Base-by-base conservation (phyloP, 2,797 vertebrate genomes). In the Danio jaintianensis region DNA sequence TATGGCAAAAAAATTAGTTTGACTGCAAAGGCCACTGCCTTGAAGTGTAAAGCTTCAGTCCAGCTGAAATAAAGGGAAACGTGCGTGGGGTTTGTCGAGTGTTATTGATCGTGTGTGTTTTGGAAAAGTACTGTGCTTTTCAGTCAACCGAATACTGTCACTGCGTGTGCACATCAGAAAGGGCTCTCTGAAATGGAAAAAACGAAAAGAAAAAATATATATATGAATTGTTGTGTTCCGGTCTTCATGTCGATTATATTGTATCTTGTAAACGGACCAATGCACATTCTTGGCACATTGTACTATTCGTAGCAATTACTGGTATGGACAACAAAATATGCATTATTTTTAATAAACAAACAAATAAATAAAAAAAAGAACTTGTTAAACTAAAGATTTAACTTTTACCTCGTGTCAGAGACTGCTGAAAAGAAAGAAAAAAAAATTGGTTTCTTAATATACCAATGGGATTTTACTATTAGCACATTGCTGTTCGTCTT, bases 361-460 rank as follows among this genome's bases (percentile, higher is more conserved):
- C 16, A 62, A 72, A 93, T 92, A 83, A 89, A 88, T 91, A 70
- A 52, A 79, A 85, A 88, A 89, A 91, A 90, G 88, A 92, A 90
- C 87, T 90, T 90, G 61, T 93, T 90, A 86, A 91, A 91, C 91
- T 92, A 91, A 92, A 93, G 91, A 92, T 91, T 82, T 92, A 92
- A 91, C 93, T 94, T 94, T 95, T 95, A 95, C 94, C 93, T 95
- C 94, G 94, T 88, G 91, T 93, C 93, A 94, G 93, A 93, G 90
- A 93, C 91, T 93, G 92, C 94, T 94, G 92, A 92, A 85, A 88
- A 86, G 85, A 86, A 80, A 85, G 85, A 79, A 86, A 87, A 90
- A 89, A 82, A 93, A 92, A 90, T 92, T 52, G 91, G 89, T 93
- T 94, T 73, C 78, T 85, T 88, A 91, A 87, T 91, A 86, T 90